phyloP scores from a whole-genome alignment of 2,888 invertebrate species.

The Eupithecia insigniata region DNA sequence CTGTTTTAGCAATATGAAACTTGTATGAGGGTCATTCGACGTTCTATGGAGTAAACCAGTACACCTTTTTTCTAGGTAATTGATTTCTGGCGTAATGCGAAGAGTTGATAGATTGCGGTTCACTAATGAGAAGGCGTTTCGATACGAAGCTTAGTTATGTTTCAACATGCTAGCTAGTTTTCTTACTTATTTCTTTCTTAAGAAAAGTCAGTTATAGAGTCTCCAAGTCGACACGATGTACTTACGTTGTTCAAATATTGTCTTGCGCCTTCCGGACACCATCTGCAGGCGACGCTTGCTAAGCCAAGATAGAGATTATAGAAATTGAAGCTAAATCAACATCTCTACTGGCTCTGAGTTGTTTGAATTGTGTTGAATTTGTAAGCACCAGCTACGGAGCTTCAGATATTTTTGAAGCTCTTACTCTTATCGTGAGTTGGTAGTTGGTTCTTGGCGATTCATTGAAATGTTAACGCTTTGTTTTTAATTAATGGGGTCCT shows the following conservation, averaged over 20 bases:
- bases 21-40: constrained; percentile 25
- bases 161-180: background rate
- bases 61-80: constrained; percentile 22
- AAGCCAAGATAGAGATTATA: constrained; percentile 46
- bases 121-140: constrained; percentile 16
- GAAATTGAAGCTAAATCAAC: constrained; percentile 52
- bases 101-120: constrained; percentile 21
- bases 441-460: background rate
- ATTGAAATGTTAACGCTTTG: constrained; percentile 2
- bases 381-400: constrained; percentile 27
- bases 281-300: constrained; percentile 32
- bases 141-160: background rate
- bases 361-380: constrained; percentile 32
- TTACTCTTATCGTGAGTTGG: constrained; percentile 8
- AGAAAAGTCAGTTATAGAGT: background rate
- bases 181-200: background rate
- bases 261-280: constrained; percentile 52
- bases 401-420: constrained; percentile 20
- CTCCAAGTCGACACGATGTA: background rate
- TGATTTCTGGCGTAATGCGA: constrained; percentile 16
- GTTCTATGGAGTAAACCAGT: constrained; percentile 9
- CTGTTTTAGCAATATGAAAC: constrained; percentile 28
- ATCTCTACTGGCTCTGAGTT: constrained; percentile 33
- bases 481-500: background rate
- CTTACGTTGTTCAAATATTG: constrained; percentile 62